Conservation (phyloP, 2,797 vertebrate genomes). For the Falco novaeseelandiae region DNA sequence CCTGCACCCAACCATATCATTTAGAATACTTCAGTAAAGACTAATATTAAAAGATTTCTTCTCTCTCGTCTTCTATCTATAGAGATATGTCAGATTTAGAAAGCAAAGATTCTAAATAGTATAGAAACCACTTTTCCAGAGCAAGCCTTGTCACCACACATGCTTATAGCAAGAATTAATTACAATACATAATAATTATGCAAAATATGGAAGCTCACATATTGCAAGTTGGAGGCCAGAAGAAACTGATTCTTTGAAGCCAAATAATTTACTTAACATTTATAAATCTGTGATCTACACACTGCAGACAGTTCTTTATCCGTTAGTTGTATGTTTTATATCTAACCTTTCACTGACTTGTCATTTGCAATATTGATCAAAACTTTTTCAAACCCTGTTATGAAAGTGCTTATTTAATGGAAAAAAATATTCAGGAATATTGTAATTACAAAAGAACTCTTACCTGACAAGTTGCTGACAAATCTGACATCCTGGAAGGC, state of each 20-base stretch:
- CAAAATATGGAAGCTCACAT: background rate
- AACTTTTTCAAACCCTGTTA: background rate
- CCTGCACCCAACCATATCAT: slow-evolving; percentile 63
- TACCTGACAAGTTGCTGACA: slow-evolving; percentile 98
- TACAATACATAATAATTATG: background rate
- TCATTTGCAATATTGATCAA: background rate
- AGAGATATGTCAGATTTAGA: background rate
- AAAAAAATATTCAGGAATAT: background rate
- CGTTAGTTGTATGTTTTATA: background rate
- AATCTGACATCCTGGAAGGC: slow-evolving; percentile 99
- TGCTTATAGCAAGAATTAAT: background rate
- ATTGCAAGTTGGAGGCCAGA: background rate
- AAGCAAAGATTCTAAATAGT: background rate
- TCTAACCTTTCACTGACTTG: background rate
- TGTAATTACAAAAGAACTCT: slow-evolving; percentile 45
- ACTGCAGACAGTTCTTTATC: background rate
- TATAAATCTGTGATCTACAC: background rate
- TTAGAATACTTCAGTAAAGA: background rate
- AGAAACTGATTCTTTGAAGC: background rate
- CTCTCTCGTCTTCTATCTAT: background rate
- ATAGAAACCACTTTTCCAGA: background rate
- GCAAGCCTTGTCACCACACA: background rate
- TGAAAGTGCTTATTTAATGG: background rate
- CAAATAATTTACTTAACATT: background rate
- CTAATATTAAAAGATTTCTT: background rate